Base-by-base conservation (phyloP, 2,888 invertebrate genomes). In the Pherbina coryleti region DNA sequence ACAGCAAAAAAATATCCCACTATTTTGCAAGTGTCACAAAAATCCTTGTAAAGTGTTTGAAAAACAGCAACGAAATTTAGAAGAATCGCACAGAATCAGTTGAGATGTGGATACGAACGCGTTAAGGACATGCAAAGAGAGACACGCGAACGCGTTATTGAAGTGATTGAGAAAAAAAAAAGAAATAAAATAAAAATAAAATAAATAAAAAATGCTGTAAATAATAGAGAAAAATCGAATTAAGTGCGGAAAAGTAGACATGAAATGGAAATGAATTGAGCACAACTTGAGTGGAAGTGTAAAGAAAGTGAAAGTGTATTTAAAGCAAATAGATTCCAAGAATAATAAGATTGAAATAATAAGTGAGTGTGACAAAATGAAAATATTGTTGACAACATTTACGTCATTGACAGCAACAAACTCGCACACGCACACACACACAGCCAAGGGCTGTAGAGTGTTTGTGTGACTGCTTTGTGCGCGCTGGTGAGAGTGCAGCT, bases 71-170 rank as follows among this genome's bases (percentile, higher is more conserved):
- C 62, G 34, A 44, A 51, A 34, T 69, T 62, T 66, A 44, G 22
- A 70, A 57, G 51, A 74, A 75, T 55, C 53, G 51, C 75, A 79
- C 82, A 81, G 81, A 82, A 82, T 82, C 82, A 83, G 83, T 83
- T 79, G 83, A 83, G 83, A 81, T 81, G 81, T 80, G 83, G 82
- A 82, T 79, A 79, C 79, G 82, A 81, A 79, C 81, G 82, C 78
- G 81, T 78, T 76, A 78, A 79, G 77, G 80, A 79, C 78, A 66
- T 72, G 64, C 34, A 49, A 72, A 11, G 44, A 49, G 55, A n/a
- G 62, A 34, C 31, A 37, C 76, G 78, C 76, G 78, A 73, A 67
- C 67, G 78, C 76, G 78, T 64, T 76, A 67, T 17, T 60, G 25
- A 75, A n/a, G 28, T 69, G 22, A 70, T 22, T 49, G 53, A 22